phyloP scores from a whole-genome alignment of 1,140 invertebrate species.

The Cecropterus lyciades region DNA sequence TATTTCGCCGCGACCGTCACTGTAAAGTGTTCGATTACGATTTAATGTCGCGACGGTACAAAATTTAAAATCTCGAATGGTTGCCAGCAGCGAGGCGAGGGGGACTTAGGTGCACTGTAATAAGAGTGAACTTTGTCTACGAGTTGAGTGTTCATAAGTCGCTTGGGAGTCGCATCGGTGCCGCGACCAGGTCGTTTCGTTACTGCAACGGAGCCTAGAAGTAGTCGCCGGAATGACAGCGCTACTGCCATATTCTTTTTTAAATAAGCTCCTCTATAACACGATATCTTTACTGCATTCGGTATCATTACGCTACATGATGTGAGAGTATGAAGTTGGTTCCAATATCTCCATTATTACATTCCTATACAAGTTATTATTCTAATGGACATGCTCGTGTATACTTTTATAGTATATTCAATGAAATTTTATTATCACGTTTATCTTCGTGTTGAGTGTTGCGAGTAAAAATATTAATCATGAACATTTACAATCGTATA shows the following conservation, averaged over 20 bases:
- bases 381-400: slow-evolving; percentile 14
- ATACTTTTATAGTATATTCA: not conserved
- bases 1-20: slow-evolving; percentile 75
- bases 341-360: slow-evolving; percentile 35
- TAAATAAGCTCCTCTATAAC: slow-evolving; percentile 47
- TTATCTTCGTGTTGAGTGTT: not conserved
- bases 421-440: slow-evolving; percentile 4
- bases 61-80: slow-evolving; percentile 62
- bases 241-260: slow-evolving; percentile 49
- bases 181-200: slow-evolving; percentile 54
- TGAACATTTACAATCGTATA: slow-evolving; percentile 5
- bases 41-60: slow-evolving; percentile 75
- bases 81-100: slow-evolving; percentile 29
- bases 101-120: slow-evolving; percentile 34
- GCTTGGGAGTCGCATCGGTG: slow-evolving; percentile 44
- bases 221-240: slow-evolving; percentile 54
- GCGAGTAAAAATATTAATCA: slow-evolving; percentile 11
- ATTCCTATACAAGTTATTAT: slow-evolving; percentile 21
- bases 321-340: slow-evolving; percentile 24
- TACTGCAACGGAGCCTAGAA: slow-evolving; percentile 54
- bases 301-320: slow-evolving; percentile 46
- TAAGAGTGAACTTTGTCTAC: slow-evolving; percentile 35
- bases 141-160: slow-evolving; percentile 39
- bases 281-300: slow-evolving; percentile 42
- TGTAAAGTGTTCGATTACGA: slow-evolving; percentile 83